Conservation (phyloP, 1,140 invertebrate species). For the Anagrus nilaparvatae region DNA sequence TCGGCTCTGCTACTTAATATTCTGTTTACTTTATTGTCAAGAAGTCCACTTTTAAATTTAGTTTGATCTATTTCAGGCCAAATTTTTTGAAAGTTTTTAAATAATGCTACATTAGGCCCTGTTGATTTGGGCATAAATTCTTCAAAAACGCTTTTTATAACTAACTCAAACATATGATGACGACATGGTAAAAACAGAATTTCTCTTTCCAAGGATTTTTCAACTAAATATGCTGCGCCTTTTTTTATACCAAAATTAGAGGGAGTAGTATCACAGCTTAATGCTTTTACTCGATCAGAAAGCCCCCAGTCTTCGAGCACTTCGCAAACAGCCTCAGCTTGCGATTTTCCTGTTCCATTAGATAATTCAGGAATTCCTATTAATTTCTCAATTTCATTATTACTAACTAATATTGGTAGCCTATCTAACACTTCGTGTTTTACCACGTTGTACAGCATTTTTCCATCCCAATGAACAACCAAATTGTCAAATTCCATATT, state of each 20-base stretch:
- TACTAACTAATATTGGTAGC: constrained; percentile 14
- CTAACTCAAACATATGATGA: constrained; percentile 15
- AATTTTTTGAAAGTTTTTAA: constrained; percentile 23
- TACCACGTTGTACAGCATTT: constrained; percentile 12
- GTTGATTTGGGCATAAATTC: constrained; percentile 18
- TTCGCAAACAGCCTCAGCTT: constrained; percentile 16
- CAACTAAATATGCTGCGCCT: constrained; percentile 9
- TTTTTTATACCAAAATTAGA: constrained; percentile 12
- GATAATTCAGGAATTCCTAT: constrained; percentile 16
- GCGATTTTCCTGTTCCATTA: constrained; percentile 12
- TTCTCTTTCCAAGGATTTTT: constrained; percentile 8
- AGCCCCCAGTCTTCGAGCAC: constrained; percentile 13
- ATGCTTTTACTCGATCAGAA: constrained; percentile 11
- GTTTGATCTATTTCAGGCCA: constrained; percentile 21
- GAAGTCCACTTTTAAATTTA: constrained; percentile 13
- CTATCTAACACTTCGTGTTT: constrained; percentile 13
- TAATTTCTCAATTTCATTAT: constrained; percentile 11
- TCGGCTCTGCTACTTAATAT: constrained; percentile 2
- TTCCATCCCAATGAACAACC: constrained; percentile 21
- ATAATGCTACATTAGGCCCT: constrained; percentile 22
- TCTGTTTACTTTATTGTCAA: constrained; percentile 2
- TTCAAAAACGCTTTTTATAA: constrained; percentile 12
- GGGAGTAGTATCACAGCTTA: constrained; percentile 14
- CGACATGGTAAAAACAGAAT: constrained; percentile 12
- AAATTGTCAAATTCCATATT: constrained; percentile 5